These are phyloP conservation scores for Brachionus rubens DNA, from an alignment of 1,140 invertebrate genomes.

Conservation along the genomic window DNA sequence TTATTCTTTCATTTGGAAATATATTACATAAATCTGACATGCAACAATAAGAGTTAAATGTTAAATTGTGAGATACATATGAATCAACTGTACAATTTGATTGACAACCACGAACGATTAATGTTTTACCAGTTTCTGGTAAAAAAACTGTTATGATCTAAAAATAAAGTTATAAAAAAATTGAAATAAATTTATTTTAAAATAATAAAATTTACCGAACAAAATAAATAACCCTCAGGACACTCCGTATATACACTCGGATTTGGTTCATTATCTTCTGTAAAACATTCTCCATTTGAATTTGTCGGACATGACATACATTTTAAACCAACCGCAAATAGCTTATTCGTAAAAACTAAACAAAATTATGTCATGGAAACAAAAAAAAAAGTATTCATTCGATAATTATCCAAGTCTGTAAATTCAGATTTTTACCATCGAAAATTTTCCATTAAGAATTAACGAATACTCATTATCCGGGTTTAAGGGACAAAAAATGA, in stretches of 20 bases:
- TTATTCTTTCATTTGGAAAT: constrained; percentile 16
- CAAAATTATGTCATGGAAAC: neutral
- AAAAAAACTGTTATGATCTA: constrained; percentile 9
- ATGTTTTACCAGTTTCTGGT: neutral
- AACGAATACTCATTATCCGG: too few species aligned
- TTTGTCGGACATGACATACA: constrained; percentile 24
- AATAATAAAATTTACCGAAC: neutral
- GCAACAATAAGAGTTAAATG: constrained; percentile 19
- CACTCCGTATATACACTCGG: neutral
- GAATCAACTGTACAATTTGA: constrained; percentile 10
- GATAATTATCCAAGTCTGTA: too few species aligned
- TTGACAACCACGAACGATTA: constrained; percentile 19
- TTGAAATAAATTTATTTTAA: neutral
- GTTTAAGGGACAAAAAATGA: too few species aligned
- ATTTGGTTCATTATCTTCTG: neutral
- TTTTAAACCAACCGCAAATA: neutral
- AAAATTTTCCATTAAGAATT: too few species aligned
- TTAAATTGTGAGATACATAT: neutral
- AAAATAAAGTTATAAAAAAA: neutral
- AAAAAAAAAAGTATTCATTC: neutral
- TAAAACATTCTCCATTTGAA: constrained; percentile 32
- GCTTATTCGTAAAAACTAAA: neutral
- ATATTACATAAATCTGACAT: neutral
- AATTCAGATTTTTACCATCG: too few species aligned
- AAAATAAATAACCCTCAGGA: neutral